Evolutionary conservation across 2,888 invertebrate species (phyloP), one percentile per base, ranked within the genome.

Genomic region (Trilocha varians): DNA sequence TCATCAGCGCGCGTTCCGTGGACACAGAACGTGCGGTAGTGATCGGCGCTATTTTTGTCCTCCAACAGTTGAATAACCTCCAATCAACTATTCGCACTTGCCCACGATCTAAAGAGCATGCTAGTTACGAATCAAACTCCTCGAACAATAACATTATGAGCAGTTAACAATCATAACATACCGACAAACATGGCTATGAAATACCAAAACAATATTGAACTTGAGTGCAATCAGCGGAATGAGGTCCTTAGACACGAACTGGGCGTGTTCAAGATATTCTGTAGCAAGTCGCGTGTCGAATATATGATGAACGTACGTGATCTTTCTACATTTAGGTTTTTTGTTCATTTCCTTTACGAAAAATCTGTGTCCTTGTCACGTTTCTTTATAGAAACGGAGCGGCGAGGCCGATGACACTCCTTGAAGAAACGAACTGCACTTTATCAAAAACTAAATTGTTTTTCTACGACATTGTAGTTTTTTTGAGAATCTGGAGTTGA

Each of bases 61-160:
- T 72, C 68, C 74, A 80, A 66, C 78, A 82, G 85, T 85, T 85
- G 83, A 85, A 84, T 84, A 82, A 84, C 85, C 85, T 83, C 82
- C 79, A 84, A 84, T 85, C 80, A 83, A 78, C 77, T 85, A 83
- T 84, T 83, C 73, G 83, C 83, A 83, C 74, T 83, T 71, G 75
- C 71, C 74, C 74, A 70, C 60, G 61, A 70, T 65, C 25, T 25
- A 25, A 6, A 11, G 25, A 25, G 25, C 25, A 9, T 25, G 11
- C 25, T 25, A 25, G 6, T 25, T 25, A 25, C 25, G 11, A 25
- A 25, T 25, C 25, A 25, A 11, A 25, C 11, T 25, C 2, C 6
- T 25, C 25, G 8, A 18, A 18, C 18, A 25, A n/a, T n/a, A n/a
- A n/a, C n/a, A n/a, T n/a, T n/a, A n/a, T n/a, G n/a, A n/a, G n/a